Base-by-base conservation (phyloP, 2,888 invertebrate species). In the Drosophila mimica region DNA sequence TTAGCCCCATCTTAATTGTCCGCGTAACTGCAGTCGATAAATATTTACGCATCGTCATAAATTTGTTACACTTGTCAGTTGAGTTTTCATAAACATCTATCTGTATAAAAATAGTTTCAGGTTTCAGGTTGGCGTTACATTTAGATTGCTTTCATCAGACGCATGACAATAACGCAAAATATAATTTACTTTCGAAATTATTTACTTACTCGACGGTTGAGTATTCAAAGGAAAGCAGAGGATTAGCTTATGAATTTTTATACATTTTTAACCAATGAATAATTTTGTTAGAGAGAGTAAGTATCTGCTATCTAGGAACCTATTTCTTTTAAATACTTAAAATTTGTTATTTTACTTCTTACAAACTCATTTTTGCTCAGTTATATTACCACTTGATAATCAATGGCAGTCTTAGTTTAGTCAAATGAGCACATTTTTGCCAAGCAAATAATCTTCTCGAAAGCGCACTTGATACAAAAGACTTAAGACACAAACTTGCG, bases 401-500 rank as follows among this genome's bases (percentile, higher is more conserved):
- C 6, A 51, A n/a, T 51, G 6, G n/a, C 7, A 51, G 30, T n/a
- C 17, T 5, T 17, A 28, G 17, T 49, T 28, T 5, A n/a, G 4
- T 49, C 28, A 49, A 28, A 31, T n/a, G n/a, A 31, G 13, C 0
- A 43, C 3, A 43, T 43, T 43, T 43, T 11, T 11, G 43, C 4
- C 15, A 30, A 20, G n/a, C 4, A 33, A 48, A 33, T 9, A 33
- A 5, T 11, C 38, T 17, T 33, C 15, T n/a, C 6, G 9, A 4
- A 31, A 1, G 2, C 4, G 9, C 36, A 25, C n/a, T 6, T 15
- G 13, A 59, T 38, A 52, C 53, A 31, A 78, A 83, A 52, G 81
- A 82, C 78, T 78, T 68, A 75, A 48, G 75, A 25, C 64, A 87
- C 77, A 54, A 89, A 84, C 88, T 75, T 7, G 5, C 15, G 6